These are phyloP conservation scores for Drosophila picticornis DNA, from an alignment of 2,888 invertebrate species.

Conservation along the genomic window DNA sequence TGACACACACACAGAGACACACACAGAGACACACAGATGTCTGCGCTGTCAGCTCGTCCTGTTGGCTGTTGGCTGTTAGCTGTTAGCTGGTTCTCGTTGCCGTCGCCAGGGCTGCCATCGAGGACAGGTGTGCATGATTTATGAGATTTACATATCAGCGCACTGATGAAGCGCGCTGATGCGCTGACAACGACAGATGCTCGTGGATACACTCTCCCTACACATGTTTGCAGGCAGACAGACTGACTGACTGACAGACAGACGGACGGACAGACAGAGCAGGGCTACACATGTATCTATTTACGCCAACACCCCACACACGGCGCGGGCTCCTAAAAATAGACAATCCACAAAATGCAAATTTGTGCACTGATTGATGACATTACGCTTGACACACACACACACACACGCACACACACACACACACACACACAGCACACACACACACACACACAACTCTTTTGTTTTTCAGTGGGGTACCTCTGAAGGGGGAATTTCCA, in stretches of 20 bases:
- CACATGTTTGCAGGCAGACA: conserved; percentile 2
- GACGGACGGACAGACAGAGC: neutral
- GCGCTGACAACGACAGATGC: conserved; percentile 75
- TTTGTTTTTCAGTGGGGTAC: neutral
- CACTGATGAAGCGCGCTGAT: conserved; percentile 79
- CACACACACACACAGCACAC: neutral
- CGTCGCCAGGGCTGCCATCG: conserved; percentile 55
- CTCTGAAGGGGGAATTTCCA: too few relatives aligned
- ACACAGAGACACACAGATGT: conserved; percentile 1
- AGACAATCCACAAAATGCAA: conserved; percentile 56
- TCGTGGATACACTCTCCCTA: conserved; percentile 21
- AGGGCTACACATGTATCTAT: neutral
- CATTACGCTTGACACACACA: conserved; percentile 48
- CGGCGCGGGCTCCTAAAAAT: conserved; percentile 38
- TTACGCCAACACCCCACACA: neutral
- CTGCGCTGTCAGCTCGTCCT: conserved; percentile 29
- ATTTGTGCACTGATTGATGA: conserved; percentile 78
- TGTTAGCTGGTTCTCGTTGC: conserved; percentile 13
- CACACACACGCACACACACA: neutral
- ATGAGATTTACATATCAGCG: conserved; percentile 82
- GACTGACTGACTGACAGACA: neutral
- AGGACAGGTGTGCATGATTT: conserved; percentile 84
- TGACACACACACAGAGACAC: conserved; percentile 21
- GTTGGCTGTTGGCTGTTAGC: conserved; percentile 16
- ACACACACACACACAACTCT: neutral